A percentile compares a stretch with the other conserved stretches of the same genome.
phyloP scores from a whole-genome alignment of 2,113 vertebrate genomes.

The Sitta europaea region DNA sequence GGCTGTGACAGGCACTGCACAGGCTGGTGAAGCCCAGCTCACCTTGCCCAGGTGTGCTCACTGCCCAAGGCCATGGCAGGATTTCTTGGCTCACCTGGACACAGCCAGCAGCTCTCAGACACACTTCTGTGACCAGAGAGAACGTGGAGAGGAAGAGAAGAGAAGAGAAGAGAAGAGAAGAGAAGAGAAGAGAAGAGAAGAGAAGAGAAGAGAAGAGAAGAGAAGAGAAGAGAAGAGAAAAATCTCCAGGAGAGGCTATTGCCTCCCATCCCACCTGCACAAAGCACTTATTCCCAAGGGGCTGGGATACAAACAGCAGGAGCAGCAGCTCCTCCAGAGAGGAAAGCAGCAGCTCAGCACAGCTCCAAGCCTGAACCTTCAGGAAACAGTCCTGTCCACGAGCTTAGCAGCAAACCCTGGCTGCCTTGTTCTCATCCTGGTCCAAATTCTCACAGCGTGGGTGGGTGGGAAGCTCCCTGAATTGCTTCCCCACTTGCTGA shows the following conservation, averaged over 20 bases:
- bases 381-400: not conserved
- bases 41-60: not conserved
- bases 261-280: not conserved
- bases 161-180: no score
- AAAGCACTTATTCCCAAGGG: fast-evolving
- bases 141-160: not conserved
- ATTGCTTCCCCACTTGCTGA: conserved; percentile 51
- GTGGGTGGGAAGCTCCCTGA: conserved; percentile 58
- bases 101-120: not conserved
- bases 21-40: not conserved
- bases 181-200: no score
- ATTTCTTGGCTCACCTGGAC: not conserved
- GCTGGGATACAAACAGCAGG: not conserved
- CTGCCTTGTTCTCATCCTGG: conserved; percentile 9
- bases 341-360: not conserved
- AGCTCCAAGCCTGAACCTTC: not conserved
- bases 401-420: conserved; percentile 33
- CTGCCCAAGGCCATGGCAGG: not conserved
- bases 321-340: not conserved
- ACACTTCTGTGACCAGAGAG: fast-evolving
- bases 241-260: not conserved
- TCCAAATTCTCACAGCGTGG: conserved; percentile 52
- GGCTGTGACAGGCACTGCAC: not conserved
- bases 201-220: no score
- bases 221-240: no score